Evolutionary conservation across 2,797 vertebrate species (phyloP).

Genomic region (Dromococcyx pavoninus): DNA sequence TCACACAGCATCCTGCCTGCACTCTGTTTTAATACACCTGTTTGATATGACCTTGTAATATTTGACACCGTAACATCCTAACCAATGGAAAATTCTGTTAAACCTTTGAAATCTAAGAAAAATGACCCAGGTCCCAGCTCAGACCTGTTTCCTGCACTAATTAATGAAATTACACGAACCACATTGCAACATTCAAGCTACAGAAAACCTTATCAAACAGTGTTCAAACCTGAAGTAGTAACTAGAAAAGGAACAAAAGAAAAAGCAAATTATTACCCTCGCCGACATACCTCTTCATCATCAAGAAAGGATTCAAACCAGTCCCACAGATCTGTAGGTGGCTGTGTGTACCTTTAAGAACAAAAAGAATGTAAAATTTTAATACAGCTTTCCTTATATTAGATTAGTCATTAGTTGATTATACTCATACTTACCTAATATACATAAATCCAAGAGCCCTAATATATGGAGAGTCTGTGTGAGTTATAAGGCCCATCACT

Average conservation of each 20-base stretch:
- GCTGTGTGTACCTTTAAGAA: conserved; percentile 92
- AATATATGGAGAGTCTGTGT: conserved; percentile 97
- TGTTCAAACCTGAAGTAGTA: not conserved
- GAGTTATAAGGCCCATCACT: conserved; percentile 99
- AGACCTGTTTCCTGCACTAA: not conserved
- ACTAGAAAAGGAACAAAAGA: conserved; percentile 70
- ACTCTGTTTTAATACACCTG: not conserved
- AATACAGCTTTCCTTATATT: not conserved
- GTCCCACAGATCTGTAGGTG: conserved; percentile 95
- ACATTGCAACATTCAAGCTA: not conserved
- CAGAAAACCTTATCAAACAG: not conserved
- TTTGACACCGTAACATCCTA: not conserved
- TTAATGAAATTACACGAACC: not conserved
- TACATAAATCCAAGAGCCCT: conserved; percentile 99
- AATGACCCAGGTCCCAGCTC: not conserved
- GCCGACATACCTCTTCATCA: conserved; percentile 99
- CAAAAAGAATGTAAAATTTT: conserved; percentile 22
- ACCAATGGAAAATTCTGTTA: not conserved
- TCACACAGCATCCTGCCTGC: not conserved
- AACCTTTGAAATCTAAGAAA: not conserved
- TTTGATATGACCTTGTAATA: not conserved
- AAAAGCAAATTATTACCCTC: conserved; percentile 93
- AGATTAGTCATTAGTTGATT: not conserved
- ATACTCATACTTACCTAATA: conserved; percentile 85
- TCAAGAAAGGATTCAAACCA: conserved; percentile 99